A percentile compares a stretch with the other conserved stretches of the same genome.
Conservation (phyloP, 2,113 vertebrate genomes). For the Polyodon spathula region DNA sequence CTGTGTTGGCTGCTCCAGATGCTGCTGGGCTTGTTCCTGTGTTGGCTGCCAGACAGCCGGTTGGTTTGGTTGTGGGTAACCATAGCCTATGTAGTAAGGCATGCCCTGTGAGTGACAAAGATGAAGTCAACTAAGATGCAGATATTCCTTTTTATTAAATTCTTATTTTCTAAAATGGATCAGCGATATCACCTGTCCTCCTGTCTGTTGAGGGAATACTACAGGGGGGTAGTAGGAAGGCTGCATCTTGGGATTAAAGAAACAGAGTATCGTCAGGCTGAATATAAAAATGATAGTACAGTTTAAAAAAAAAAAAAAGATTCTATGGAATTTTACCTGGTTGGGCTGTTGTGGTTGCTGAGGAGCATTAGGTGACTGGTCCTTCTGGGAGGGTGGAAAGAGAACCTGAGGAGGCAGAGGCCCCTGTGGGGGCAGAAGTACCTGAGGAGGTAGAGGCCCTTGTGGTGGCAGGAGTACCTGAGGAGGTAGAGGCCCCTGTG, state of each 20-base stretch:
- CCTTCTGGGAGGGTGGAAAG: conserved; percentile 44
- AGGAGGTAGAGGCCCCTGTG: conserved; percentile 53
- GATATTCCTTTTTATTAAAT: neutral
- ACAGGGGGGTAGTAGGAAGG: conserved; percentile 42
- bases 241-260: conserved; percentile 30
- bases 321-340: conserved; percentile 35
- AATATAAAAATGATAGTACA: too few species aligned
- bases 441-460: conserved; percentile 27
- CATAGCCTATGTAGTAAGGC: conserved; percentile 45
- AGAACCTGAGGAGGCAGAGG: conserved; percentile 39
- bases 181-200: neutral
- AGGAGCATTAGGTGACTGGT: conserved; percentile 28
- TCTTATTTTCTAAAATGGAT: neutral
- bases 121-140: neutral
- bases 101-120: conserved; percentile 34
- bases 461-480: conserved; percentile 44
- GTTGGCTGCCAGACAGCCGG: conserved; percentile 30
- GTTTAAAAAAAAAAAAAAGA: too few species aligned
- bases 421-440: conserved; percentile 39
- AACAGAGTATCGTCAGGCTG: conserved; percentile 4
- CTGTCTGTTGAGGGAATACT: conserved; percentile 29
- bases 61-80: conserved; percentile 46
- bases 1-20: conserved; percentile 40
- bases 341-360: conserved; percentile 42
- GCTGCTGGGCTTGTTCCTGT: conserved; percentile 35